These are phyloP conservation scores for Hemaris fuciformis DNA, from an alignment of 2,888 invertebrate genomes.

Conservation along the genomic window DNA sequence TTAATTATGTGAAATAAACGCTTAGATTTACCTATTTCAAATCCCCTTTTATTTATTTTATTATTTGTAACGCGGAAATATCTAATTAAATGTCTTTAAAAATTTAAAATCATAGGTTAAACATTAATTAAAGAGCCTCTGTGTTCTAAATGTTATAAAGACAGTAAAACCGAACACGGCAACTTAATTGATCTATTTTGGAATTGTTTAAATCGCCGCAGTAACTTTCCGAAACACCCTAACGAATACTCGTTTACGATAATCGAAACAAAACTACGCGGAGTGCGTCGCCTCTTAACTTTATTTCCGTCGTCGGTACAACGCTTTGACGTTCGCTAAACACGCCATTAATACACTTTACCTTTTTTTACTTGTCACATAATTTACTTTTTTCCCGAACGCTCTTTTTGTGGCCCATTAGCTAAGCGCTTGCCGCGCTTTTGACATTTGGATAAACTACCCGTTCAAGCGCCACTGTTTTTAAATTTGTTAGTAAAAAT, in stretches of 20 bases:
- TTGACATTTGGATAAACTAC: constrained; percentile 71
- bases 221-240: background rate
- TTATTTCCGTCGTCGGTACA: constrained; percentile 70
- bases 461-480: constrained; percentile 49
- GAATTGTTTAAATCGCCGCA: background rate
- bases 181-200: constrained; percentile 30
- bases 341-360: constrained; percentile 77
- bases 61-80: too few relatives aligned
- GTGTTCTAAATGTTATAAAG: background rate
- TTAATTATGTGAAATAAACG: too few relatives aligned
- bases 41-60: too few relatives aligned
- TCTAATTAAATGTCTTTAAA: too few relatives aligned
- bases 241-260: constrained; percentile 2
- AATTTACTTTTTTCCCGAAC: constrained; percentile 65
- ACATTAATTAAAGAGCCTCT: too few relatives aligned
- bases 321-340: constrained; percentile 76
- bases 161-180: background rate
- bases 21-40: too few relatives aligned
- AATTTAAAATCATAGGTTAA: too few relatives aligned
- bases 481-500: constrained; percentile 34
- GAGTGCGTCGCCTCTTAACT: constrained; percentile 49
- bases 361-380: constrained; percentile 75
- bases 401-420: constrained; percentile 70
- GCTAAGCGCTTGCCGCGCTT: constrained; percentile 63
- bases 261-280: constrained; percentile 28